These are phyloP conservation scores for Zoanthus solanderi DNA, from an alignment of 92 coral and sea anemone species.

Conservation along the genomic window DNA sequence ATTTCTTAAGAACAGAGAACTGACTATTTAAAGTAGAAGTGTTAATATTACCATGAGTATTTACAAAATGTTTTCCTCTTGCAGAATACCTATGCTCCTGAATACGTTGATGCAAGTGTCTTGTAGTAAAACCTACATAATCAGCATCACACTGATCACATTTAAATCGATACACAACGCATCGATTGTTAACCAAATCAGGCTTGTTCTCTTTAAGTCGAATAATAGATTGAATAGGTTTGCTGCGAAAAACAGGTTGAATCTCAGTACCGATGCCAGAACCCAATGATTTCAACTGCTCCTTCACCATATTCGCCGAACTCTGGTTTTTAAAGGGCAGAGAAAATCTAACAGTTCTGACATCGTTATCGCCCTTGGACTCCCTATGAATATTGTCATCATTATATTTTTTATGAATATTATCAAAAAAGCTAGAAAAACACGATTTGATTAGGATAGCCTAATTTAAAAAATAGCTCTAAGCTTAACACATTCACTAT, in stretches of 20 bases:
- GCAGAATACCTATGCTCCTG: too few species aligned
- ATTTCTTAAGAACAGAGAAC: too few species aligned
- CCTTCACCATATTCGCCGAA: constrained; percentile 34
- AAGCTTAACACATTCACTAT: constrained; percentile 29
- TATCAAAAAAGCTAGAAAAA: background rate
- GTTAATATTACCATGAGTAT: too few species aligned
- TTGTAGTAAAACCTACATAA: too few species aligned
- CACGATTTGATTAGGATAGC: constrained; percentile 36
- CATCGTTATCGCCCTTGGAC: too few species aligned
- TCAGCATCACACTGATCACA: too few species aligned
- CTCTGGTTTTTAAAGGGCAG: constrained; percentile 13
- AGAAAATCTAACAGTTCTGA: too few species aligned
- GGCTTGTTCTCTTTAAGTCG: constrained; percentile 28
- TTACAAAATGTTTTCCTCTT: too few species aligned
- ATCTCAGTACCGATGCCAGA: constrained; percentile 20
- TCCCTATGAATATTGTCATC: background rate
- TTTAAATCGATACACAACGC: too few species aligned
- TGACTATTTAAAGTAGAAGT: too few species aligned
- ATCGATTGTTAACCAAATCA: constrained; percentile 12
- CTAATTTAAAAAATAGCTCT: constrained; percentile 26
- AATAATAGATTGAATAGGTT: too few species aligned
- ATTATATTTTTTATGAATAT: background rate
- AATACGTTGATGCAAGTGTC: too few species aligned
- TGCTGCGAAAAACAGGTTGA: constrained; percentile 18
- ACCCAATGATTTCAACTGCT: constrained; percentile 27